Base-by-base conservation (phyloP, 1,140 invertebrate genomes). In the Leptopilina boulardi region DNA sequence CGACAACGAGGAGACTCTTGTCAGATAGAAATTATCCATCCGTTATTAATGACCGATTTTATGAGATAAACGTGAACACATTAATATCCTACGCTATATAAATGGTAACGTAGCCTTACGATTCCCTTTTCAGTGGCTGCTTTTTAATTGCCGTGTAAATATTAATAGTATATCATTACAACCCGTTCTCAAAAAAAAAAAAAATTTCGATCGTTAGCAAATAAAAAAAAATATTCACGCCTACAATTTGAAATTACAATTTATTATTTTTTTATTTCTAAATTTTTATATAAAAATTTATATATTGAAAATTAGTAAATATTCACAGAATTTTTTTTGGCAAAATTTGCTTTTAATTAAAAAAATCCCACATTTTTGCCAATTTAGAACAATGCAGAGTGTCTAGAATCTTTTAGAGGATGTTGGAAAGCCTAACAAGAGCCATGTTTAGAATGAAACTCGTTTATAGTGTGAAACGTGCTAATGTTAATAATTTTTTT, bases 401-500 rank as follows among this genome's bases (percentile, higher is more conserved):
- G 9, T 19, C 19, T 21, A n/a, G 18, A 10, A 21, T 18, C 21
- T 3, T 26, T n/a, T 5, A 1, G 8, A 23, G 13, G 59, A 66
- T 66, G 59, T 66, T n/a, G 26, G 15, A 23, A 23, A 59, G 54
- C 59, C 26, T 66, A 66, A 66, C 59, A 66, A 66, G 59, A 30
- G 26, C 11, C 59, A n/a, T 66, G 23, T 30, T 66, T 66, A 66
- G 59, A n/a, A 30, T 5, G 26, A 66, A 34, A 66, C 59, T 66
- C 59, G 26, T 66, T 66, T 66, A 23, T 66, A 66, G 59, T 66
- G 59, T 66, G 23, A n/a, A 66, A 34, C 23, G 13, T 11, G 59
- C 59, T 66, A 66, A 66, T 66, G 59, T 66, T 66, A 66, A 66
- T 30, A 66, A 30, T 66, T 66, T 66, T 66, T 66, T 15, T n/a